Conservation (phyloP, 1,140 invertebrate genomes). For the Proales similis region DNA sequence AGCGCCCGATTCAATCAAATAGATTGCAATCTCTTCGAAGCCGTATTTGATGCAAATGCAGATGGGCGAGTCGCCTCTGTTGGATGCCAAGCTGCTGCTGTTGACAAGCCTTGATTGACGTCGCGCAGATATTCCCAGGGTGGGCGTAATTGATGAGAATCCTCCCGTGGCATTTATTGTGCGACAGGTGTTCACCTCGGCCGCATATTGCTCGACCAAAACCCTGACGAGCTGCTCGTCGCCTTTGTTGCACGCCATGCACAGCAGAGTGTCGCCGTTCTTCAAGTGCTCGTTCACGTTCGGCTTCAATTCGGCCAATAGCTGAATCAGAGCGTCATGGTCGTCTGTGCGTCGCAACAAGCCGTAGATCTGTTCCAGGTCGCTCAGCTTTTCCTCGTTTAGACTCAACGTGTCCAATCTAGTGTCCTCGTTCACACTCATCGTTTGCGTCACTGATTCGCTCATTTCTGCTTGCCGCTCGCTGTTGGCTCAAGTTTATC, state of each 20-base stretch:
- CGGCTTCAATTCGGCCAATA: constrained; percentile 4
- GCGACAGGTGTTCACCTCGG: constrained; percentile 11
- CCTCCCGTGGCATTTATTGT: constrained; percentile 9
- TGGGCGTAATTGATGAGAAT: constrained; percentile 14
- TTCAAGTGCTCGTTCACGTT: constrained; percentile 17
- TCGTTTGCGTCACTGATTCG: too few species aligned
- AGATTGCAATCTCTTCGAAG: constrained; percentile 2
- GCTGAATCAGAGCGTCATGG: constrained; percentile 17
- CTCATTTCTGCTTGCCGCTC: too few species aligned
- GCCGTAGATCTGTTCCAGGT: constrained; percentile 27
- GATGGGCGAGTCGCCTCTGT: constrained; percentile 1
- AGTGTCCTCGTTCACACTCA: too few species aligned
- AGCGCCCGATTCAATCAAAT: constrained; percentile 13
- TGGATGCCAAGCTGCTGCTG: not conserved
- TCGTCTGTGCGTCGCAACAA: constrained; percentile 20
- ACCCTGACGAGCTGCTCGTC: not conserved
- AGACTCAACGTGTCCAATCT: too few species aligned
- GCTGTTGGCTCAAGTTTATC: too few species aligned
- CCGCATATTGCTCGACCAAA: constrained; percentile 16
- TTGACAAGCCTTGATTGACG: constrained; percentile 2
- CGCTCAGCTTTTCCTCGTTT: too few species aligned
- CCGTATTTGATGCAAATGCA: constrained; percentile 17
- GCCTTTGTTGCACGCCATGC: constrained; percentile 22
- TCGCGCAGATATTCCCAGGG: constrained; percentile 13
- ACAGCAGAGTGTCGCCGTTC: constrained; percentile 32